Evolutionary conservation across 2,888 invertebrate genomes (phyloP), one percentile per base, ranked within the genome.

Genomic region (Gryllus longicercus): DNA sequence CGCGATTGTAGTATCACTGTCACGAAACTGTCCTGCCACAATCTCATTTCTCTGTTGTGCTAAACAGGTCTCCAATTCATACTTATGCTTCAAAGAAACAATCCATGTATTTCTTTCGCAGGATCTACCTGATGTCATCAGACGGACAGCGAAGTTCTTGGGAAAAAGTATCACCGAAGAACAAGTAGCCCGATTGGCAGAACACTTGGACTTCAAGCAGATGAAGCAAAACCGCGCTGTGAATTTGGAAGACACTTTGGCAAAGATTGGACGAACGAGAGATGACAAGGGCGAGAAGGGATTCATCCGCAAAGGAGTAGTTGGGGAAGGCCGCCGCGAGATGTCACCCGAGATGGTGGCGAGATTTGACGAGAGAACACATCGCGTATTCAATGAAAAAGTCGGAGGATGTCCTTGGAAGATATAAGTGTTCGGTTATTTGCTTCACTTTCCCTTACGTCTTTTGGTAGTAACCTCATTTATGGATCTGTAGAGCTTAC

Each of bases 151-250:
- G 1, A 82, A 83, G 2, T 90, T 90, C 83, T 84, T 89, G 78
- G 87, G 86, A 5, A 86, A 86, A 80, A 76, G 80, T 83, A 84
- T 87, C 50, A 85, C 85, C 2, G 86, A 86, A 11, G 85, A 86
- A 21, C 85, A 89, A 82, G 83, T 89, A 18, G 82, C 84, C 10
- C 82, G 82, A 2, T 85, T 90, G 50, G 85, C 85, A 2, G 84
- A 87, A 2, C 89, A 89, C 84, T 87, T 90, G 82, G 87, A 87
- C 80, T 90, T 91, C 85, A 84, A 86, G 25, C 86, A 85, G 78
- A 91, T 91, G 90, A 89, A 88, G 83, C 84, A 85, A 11, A 90
- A 91, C 84, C 86, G 87, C 18, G 86, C 86, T 63, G 87, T 88
- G n/a, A 91, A 91, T 81, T 85, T 85, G 77, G 86, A 86, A 76